phyloP scores from a whole-genome alignment of 2,797 vertebrate genomes.

The Helarctos malayanus region DNA sequence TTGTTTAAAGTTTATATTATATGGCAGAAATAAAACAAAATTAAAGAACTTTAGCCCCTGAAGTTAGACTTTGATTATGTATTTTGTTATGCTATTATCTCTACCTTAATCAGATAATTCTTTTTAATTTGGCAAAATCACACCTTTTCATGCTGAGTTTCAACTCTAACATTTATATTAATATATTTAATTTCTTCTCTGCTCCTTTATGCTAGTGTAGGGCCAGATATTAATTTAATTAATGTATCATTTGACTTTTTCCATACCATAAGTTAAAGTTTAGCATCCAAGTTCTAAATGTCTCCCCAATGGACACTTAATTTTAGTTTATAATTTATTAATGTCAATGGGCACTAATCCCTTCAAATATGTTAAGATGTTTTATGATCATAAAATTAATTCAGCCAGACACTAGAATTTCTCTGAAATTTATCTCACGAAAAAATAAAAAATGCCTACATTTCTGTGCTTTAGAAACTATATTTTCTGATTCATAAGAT shows the following conservation, averaged over 20 bases:
- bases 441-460: slow-evolving; percentile 46
- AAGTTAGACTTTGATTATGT: background rate
- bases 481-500: background rate
- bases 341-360: slow-evolving; percentile 50
- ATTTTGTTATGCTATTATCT: background rate
- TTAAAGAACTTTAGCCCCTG: background rate
- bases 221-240: slow-evolving; percentile 65
- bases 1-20: background rate
- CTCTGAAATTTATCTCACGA: slow-evolving; percentile 28
- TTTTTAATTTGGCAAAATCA: slow-evolving; percentile 10
- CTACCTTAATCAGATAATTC: background rate
- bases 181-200: slow-evolving; percentile 41
- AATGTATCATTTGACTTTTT: slow-evolving; percentile 73
- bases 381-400: slow-evolving; percentile 67
- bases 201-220: background rate
- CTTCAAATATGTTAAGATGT: slow-evolving; percentile 52
- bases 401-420: slow-evolving; percentile 5
- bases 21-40: slow-evolving; percentile 33
- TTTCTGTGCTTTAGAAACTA: background rate
- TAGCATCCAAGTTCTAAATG: slow-evolving; percentile 59
- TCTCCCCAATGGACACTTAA: slow-evolving; percentile 43
- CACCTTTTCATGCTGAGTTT: background rate
- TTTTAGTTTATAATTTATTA: slow-evolving; percentile 68
- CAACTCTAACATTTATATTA: slow-evolving; percentile 56
- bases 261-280: slow-evolving; percentile 61